Conservation (phyloP, 2,113 vertebrate genomes). For the Sarotherodon lohbergeri region DNA sequence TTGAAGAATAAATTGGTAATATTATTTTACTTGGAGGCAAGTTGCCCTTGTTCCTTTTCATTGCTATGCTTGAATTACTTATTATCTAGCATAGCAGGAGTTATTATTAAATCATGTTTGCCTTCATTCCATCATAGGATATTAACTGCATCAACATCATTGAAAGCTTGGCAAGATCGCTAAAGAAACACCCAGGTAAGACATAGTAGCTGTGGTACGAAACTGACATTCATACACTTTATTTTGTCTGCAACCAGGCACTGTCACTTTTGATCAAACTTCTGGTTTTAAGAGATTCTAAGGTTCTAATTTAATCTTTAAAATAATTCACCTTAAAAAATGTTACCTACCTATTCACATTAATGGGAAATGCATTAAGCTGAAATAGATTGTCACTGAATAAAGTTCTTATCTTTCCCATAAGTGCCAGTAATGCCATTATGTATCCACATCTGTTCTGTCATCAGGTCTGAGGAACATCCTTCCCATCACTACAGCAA, state of each 20-base stretch:
- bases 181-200: constrained; percentile 87
- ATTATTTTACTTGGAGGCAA: not conserved
- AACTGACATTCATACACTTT: not conserved
- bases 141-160: constrained; percentile 85
- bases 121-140: constrained; percentile 62
- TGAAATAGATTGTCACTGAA: not conserved
- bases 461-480: constrained; percentile 84
- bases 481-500: constrained; percentile 92
- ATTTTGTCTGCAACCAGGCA: not conserved
- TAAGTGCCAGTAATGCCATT: not conserved
- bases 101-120: not conserved
- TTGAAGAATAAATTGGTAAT: not conserved
- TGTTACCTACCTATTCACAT: not conserved
- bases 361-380: not conserved
- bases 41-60: not conserved
- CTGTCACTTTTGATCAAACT: not conserved
- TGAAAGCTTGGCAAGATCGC: constrained; percentile 83
- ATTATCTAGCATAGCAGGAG: not conserved
- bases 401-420: not conserved
- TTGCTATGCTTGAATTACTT: not conserved
- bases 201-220: not conserved
- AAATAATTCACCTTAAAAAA: not conserved
- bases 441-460: not conserved
- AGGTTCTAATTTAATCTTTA: not conserved
- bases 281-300: not conserved